A percentile compares a stretch with the other conserved stretches of the same genome.
Evolutionary conservation across 2,888 invertebrate genomes (phyloP).

Genomic region (Stictocephala bisonia): DNA sequence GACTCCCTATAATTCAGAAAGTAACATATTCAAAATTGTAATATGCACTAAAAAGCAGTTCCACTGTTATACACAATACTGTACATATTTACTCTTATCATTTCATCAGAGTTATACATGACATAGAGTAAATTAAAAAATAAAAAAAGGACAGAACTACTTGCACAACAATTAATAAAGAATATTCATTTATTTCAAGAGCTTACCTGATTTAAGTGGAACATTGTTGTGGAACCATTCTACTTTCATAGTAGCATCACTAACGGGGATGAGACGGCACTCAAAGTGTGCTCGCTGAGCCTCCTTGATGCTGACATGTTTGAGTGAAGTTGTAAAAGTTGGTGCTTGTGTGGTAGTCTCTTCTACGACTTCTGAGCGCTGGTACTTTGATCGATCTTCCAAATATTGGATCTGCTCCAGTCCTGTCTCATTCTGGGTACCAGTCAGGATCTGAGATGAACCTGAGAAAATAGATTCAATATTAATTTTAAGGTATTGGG

Average conservation of each 20-base stretch:
- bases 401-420: conserved; percentile 90
- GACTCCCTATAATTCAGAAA: no score
- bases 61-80: not conserved
- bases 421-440: conserved; percentile 88
- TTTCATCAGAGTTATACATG: not conserved
- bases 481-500: no score
- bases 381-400: conserved; percentile 85
- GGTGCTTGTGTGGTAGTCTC: conserved; percentile 92
- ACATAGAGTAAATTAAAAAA: not conserved
- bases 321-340: conserved; percentile 91
- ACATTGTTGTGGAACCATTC: conserved; percentile 96
- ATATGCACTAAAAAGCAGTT: no score
- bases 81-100: not conserved
- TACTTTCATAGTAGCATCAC: conserved; percentile 92
- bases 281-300: conserved; percentile 96
- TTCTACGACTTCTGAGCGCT: conserved; percentile 79
- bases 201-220: conserved; percentile 81
- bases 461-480: no score
- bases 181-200: no score
- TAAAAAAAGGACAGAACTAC: no score
- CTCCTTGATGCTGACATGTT: conserved; percentile 92
- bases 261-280: conserved; percentile 92
- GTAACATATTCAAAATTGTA: no score
- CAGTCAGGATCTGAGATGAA: conserved; percentile 82
- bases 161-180: no score